Evolutionary conservation across 1,140 invertebrate genomes (phyloP), one percentile per base, ranked within the genome.

Genomic region (Lepidurus apus): DNA sequence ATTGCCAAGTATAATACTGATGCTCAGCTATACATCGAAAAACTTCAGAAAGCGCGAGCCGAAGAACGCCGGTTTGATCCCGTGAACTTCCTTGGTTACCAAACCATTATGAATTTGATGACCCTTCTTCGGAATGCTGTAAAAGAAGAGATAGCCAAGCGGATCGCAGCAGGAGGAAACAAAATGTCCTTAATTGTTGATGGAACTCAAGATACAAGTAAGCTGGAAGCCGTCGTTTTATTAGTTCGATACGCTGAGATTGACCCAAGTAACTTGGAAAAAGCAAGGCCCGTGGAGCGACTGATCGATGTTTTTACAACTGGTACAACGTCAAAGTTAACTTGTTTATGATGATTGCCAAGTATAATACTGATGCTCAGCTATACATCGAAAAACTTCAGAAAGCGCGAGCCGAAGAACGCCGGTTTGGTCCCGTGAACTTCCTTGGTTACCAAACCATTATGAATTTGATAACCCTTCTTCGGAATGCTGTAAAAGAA

Each of bases 71-170:
- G 9, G 47, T 26, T 76, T 76, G 74, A 9, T 75, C 75, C 75
- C 8, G 75, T 76, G 75, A 42, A 76, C 75, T 76, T 76, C 75
- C 75, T 76, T 43, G 34, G 75, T 42, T 76, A 76, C 43, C 75
- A 43, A 10, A 47, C 26, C 34, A 47, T 53, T 76, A 26, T 76
- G 75, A 76, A 76, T 1, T 24, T 76, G 26, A 76, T 76, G 75
- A 76, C 7, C 26, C 26, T 76, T 42, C 26, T 76, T 26, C 75
- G 75, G 11, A 43, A 76, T 17, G 9, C 42, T 10, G 75, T 76
- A 9, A 76, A 43, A 43, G 75, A 76, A 76, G 34, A 53, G 17
- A 76, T 43, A n/a, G 34, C 3, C 26, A 76, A 76, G 34, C 75
- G 75, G 47, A 76, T 76, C 75, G 75, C 75, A 47, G 43, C 74